Percentiles rank a stretch among this genome's conserved stretches.
phyloP scores from a whole-genome alignment of 2,888 invertebrate species.

The Dicyrtoma fusca region DNA sequence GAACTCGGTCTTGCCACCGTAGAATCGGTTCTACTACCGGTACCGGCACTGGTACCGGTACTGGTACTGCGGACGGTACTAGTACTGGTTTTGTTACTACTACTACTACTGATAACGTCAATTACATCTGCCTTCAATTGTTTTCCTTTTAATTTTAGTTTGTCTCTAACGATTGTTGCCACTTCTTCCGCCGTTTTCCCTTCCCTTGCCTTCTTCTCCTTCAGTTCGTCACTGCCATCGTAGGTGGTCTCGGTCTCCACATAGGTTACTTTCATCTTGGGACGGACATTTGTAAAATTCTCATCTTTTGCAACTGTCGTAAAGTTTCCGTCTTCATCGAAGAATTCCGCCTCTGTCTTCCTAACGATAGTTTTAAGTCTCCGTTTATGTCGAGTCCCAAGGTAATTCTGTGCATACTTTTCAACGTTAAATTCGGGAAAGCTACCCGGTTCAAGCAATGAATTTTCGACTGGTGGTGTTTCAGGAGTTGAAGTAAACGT shows the following conservation, averaged over 20 bases:
- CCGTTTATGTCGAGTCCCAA: no score
- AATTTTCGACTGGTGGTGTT: no score
- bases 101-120: background rate
- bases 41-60: no score
- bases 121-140: background rate
- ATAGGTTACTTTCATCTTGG: background rate
- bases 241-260: slow-evolving; percentile 13
- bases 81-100: background rate
- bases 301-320: background rate
- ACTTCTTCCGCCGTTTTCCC: background rate
- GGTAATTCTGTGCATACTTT: no score
- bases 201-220: background rate
- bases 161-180: background rate
- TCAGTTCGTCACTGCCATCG: slow-evolving; percentile 1
- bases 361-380: background rate
- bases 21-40: no score
- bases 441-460: no score
- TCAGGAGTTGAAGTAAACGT: no score
- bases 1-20: no score
- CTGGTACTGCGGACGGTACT: no score
- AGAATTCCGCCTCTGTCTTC: slow-evolving; percentile 8
- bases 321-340: background rate
- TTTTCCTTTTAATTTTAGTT: background rate
- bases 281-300: background rate
- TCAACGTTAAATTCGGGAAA: no score